Evolutionary conservation across 2,113 vertebrate genomes (phyloP).

Genomic region (Hystrix brachyura): DNA sequence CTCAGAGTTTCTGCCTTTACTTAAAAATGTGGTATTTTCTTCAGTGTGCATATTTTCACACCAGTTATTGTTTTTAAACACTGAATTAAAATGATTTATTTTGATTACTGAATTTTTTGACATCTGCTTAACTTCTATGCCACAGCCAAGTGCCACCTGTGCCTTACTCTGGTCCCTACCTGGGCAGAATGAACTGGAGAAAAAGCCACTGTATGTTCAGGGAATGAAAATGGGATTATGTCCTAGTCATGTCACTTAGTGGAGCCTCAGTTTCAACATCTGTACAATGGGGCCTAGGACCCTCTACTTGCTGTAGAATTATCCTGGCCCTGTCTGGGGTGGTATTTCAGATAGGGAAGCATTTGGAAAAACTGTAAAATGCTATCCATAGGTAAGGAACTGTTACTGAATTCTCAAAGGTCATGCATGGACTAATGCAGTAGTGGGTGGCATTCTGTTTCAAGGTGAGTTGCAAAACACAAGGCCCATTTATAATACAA

Average conservation of each 20-base stretch:
- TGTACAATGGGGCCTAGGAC: neutral
- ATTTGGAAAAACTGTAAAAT: neutral
- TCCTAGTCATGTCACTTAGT: neutral
- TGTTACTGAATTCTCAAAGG: neutral
- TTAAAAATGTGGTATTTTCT: neutral
- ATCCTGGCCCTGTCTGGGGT: neutral
- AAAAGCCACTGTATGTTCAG: neutral
- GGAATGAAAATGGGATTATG: neutral
- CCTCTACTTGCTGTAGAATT: neutral
- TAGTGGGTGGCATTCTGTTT: neutral
- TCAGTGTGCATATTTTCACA: neutral
- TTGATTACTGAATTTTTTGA: constrained; percentile 16
- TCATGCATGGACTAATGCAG: neutral
- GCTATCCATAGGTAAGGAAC: neutral
- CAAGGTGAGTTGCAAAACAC: neutral
- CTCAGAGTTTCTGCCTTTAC: neutral
- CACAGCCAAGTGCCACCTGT: neutral
- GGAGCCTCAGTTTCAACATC: neutral
- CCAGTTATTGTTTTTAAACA: neutral
- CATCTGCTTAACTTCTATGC: neutral
- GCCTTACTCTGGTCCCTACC: neutral
- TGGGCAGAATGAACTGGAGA: neutral
- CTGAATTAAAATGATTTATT: constrained; percentile 28
- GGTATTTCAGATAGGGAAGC: neutral
- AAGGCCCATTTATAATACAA: constrained; percentile 31